Evolutionary conservation across 2,888 invertebrate genomes (phyloP), one percentile per base, ranked within the genome.

Genomic region (Liodrosophila aerea): DNA sequence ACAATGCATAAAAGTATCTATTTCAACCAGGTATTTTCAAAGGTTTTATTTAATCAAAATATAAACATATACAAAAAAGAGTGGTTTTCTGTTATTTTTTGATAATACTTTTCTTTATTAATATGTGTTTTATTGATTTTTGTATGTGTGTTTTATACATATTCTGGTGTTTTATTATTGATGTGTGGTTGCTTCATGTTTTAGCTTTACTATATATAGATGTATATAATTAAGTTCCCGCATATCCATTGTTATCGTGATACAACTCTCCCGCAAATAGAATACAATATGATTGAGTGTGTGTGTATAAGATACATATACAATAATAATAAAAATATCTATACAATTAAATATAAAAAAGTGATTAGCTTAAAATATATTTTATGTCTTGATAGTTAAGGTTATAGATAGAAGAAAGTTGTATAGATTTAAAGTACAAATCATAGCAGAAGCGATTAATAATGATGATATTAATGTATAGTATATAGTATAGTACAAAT

Each of bases 301-400:
- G 37, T 43, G 15, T 59, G 58, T 84, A 22, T 46, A 36, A 60
- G 56, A 54, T 81, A 73, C 67, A 74, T 74, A 56, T 50, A 41
- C 34, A 31, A 49, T 70, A 70, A 56, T 74, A 77, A 66, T 76
- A 64, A 63, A 67, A 83, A 59, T 86, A 61, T 75, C 63, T 86
- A 78, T 85, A 81, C 81, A 81, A 82, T 78, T 85, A 75, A 69
- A 72, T 73, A 86, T 85, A 85, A 62, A 81, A 82, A 85, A 81
- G 71, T 57, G 69, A 45, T 81, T 76, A 85, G 84, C 45, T 73
- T 66, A 61, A 73, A 72, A 59, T 54, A 81, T 64, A 66, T 43
- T 47, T 50, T 39, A 36, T 52, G 39, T 51, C 30, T 52, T 27
- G 50, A 34, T 45, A 41, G 18, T 16, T 34, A 51, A 43, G 34